These are phyloP conservation scores for Lithophane semibrunnea DNA, from an alignment of 2,888 invertebrate species.

Conservation along the genomic window DNA sequence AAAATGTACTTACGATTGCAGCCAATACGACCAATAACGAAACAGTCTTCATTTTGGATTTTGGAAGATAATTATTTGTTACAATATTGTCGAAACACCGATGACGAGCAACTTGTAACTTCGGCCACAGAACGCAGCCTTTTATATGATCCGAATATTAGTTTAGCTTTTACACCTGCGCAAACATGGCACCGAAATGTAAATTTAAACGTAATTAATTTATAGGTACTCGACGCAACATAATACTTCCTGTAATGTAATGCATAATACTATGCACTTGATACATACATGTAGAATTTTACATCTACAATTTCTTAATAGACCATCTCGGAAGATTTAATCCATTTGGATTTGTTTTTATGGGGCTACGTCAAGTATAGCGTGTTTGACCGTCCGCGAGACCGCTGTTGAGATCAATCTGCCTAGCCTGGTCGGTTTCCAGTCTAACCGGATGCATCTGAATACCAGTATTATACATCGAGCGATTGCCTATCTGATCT, in stretches of 20 bases:
- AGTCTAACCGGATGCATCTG: too few species aligned
- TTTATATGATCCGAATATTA: constrained; percentile 37
- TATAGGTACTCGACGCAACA: neutral
- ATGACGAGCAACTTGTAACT: constrained; percentile 12
- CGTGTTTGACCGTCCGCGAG: too few species aligned
- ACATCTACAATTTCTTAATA: too few species aligned
- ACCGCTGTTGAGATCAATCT: too few species aligned
- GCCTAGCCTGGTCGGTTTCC: too few species aligned
- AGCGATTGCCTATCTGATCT: too few species aligned
- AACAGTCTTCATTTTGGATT: constrained; percentile 9
- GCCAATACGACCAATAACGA: neutral
- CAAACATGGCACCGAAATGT: neutral
- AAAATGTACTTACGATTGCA: constrained; percentile 35
- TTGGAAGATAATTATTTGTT: neutral
- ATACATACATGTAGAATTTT: too few species aligned
- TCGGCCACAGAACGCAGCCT: constrained; percentile 7
- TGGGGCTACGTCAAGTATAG: too few species aligned
- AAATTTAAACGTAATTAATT: constrained; percentile 6
- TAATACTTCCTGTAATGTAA: constrained; percentile 16
- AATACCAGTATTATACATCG: too few species aligned
- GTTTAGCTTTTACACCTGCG: constrained; percentile 17
- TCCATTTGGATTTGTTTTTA: too few species aligned
- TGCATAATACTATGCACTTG: neutral
- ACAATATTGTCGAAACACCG: neutral
- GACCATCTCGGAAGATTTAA: too few species aligned